Percentiles rank a stretch among this genome's conserved stretches.
phyloP scores from a whole-genome alignment of 2,113 vertebrate genomes.

The Carettochelys insculpta region DNA sequence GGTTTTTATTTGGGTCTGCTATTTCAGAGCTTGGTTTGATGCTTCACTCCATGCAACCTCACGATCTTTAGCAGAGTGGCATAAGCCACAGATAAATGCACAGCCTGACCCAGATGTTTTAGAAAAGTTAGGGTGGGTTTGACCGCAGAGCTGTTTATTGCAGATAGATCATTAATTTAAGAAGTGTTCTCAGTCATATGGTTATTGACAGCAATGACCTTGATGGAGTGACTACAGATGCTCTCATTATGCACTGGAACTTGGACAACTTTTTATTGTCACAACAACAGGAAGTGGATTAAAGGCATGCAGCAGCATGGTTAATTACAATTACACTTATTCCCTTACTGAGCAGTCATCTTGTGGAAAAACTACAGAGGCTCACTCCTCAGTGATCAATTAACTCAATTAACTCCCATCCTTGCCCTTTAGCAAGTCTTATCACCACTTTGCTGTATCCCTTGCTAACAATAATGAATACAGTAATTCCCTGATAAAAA shows the following conservation, averaged over 20 bases:
- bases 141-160: background rate
- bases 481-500: background rate
- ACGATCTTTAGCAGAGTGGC: background rate
- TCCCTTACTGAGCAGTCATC: background rate
- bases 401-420: background rate
- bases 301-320: background rate
- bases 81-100: background rate
- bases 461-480: background rate
- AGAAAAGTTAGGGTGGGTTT: background rate
- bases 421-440: background rate
- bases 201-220: background rate
- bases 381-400: background rate
- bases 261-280: background rate
- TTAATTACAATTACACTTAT: background rate
- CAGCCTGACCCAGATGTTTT: background rate
- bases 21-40: background rate
- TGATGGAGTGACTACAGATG: background rate
- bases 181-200: background rate
- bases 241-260: background rate
- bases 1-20: background rate
- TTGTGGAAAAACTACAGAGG: background rate
- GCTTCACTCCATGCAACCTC: background rate
- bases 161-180: background rate
- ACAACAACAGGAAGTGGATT: background rate
- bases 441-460: background rate